Base-by-base conservation (phyloP, 37 sponge, comb jelly and placozoan genomes). In the Cladorhizidae sp. region DNA sequence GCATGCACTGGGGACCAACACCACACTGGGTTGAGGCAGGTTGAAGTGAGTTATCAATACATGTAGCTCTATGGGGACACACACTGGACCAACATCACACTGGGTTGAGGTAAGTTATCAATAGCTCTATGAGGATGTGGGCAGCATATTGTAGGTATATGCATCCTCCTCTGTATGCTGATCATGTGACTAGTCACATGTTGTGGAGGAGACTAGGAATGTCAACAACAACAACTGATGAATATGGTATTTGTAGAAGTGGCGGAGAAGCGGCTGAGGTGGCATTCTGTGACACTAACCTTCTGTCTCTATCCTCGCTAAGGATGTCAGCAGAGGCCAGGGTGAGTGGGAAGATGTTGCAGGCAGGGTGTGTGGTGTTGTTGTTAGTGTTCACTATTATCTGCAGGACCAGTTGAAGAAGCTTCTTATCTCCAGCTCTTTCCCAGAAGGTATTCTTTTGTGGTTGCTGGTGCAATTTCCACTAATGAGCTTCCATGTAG, bases 261-360 rank as follows among this genome's bases (percentile, higher is more conserved):
- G 70, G 74, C 36, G 88, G 77, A 42, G 81, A 81, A 40, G 73
- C 79, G 3, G 82, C 80, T 14, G 90, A 82, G 39, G 28, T 26
- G 42, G 56, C 67, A 0, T 93, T 76, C 71, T 86, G 87, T 70
- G 72, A 84, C 11, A 33, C 70, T 17, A 79, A 90, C 77, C 40
- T 40, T 22, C 51, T 90, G 43, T 50, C 76, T n/a, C 49, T 31
- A 17, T 36, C 77, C 1, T 72, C 87, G 6, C 70, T 90, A 31
- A 73, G 88, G 38, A 87, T 91, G 88, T 76, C 84, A 2, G 76
- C 74, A n/a, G 92, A 91, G 37, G 92, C 92, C 36, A 82, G 57
- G 64, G 90, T 89, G 28, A 69, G 81, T 45, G 5, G 56, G n/a
- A n/a, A n/a, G n/a, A n/a, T 59, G 63, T 6, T 0, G 38, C 33